Evolutionary conservation across 2,797 vertebrate species (phyloP), one percentile per base, ranked within the genome.

Genomic region (Argya squamiceps): DNA sequence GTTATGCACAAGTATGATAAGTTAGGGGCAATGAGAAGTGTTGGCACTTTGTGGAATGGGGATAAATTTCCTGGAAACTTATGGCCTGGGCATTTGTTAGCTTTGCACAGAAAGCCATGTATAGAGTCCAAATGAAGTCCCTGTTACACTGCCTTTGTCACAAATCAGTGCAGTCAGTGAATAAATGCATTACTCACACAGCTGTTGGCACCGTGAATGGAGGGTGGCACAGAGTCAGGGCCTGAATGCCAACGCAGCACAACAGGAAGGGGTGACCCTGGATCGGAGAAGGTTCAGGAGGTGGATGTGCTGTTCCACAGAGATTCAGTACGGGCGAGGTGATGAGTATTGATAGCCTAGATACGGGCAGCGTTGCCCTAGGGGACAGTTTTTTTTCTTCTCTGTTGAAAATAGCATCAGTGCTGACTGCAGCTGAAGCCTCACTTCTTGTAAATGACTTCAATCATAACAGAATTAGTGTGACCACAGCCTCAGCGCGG

Each of bases 381-480:
- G 75, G 85, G 95, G 90, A 94, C 74, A 27, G 46, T 53, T 82
- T 96, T 88, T 89, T 90, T 95, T 76, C 84, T 94, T 88, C 65
- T 39, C 87, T 91, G 84, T 92, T 96, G 87, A 96, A 95, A 96
- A 97, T 91, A 94, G 92, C 85, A 78, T 82, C 89, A 74, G 85
- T 68, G 85, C 87, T 96, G 94, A 89, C 95, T 91, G 94, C 91
- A 96, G 93, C 90, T 93, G 80, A 64, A 95, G 88, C 50, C 93
- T 93, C 91, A 92, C 93, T 98, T 98, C 98, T 98, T 97, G 98
- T 98, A 98, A 98, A 98, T 98, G 96, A 94, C 85, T 97, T 95
- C 94, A 91, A 44, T 96, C 83, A 94, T 92, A 96, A 96, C 92
- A 96, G 97, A 97, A 98, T 98, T 98, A 98, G 97, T 91, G 97